Evolutionary conservation across 2,797 vertebrate species (phyloP).

Genomic region (Caiman crocodilus): DNA sequence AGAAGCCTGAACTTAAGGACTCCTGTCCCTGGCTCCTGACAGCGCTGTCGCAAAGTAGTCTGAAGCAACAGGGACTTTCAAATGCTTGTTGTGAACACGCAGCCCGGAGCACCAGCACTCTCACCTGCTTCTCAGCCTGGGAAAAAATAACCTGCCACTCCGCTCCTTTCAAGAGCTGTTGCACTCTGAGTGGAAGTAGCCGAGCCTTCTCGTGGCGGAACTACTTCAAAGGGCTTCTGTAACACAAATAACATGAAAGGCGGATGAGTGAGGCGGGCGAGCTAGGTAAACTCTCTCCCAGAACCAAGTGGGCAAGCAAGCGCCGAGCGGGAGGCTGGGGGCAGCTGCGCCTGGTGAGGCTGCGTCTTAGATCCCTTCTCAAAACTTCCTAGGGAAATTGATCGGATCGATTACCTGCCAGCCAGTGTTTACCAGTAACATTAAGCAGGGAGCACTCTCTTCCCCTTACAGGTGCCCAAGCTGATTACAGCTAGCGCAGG

Average conservation of each 20-base stretch:
- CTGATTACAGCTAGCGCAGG: not conserved
- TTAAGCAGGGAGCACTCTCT: rapidly evolving
- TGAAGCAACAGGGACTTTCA: not conserved
- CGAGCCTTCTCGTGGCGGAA: not conserved
- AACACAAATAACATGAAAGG: not conserved
- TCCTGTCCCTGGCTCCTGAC: too few species aligned
- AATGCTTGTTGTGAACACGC: not conserved
- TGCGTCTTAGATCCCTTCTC: not conserved
- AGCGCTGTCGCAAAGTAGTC: not conserved
- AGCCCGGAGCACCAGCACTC: not conserved
- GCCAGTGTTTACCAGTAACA: not conserved
- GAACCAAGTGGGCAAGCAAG: not conserved
- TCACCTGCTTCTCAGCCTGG: not conserved
- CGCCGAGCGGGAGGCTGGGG: too few species aligned
- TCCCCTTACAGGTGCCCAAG: not conserved
- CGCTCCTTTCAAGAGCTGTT: not conserved
- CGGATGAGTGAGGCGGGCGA: not conserved
- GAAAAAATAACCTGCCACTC: not conserved
- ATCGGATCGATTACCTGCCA: not conserved
- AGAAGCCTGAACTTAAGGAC: not conserved
- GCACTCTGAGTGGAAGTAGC: not conserved
- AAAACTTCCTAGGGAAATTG: not conserved
- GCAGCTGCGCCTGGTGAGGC: too few species aligned
- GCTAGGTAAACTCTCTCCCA: not conserved
- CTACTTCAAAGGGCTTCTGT: not conserved